Evolutionary conservation across 2,113 vertebrate species (phyloP).

Genomic region (Gymnocephalus cernua): DNA sequence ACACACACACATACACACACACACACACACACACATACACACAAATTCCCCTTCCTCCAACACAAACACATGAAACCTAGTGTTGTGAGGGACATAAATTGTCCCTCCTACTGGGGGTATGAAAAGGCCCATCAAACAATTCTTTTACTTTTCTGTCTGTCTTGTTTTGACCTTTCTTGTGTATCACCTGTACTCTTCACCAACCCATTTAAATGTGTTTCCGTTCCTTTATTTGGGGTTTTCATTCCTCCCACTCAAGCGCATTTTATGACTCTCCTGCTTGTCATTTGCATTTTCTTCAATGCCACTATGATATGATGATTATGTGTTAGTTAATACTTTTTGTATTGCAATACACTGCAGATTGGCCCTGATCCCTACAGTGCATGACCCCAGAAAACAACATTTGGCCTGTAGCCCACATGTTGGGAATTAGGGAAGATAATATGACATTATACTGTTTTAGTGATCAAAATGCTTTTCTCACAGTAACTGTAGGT

Average conservation of each 20-base stretch:
- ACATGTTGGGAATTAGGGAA: neutral
- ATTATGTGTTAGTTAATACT: no score
- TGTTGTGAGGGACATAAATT: no score
- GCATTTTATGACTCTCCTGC: neutral
- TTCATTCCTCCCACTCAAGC: neutral
- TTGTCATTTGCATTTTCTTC: neutral
- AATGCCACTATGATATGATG: neutral
- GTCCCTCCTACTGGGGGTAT: no score
- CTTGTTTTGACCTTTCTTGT: neutral
- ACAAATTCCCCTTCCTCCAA: no score
- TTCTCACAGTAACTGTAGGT: neutral
- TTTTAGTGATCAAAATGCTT: neutral
- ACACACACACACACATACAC: no score
- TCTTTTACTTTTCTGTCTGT: neutral
- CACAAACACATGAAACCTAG: no score
- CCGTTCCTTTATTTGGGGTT: neutral
- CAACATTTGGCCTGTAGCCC: neutral
- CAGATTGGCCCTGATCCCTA: no score
- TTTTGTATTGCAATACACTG: no score
- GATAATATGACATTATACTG: neutral
- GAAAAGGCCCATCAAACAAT: no score
- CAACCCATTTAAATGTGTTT: neutral
- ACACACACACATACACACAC: no score
- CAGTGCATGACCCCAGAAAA: neutral
- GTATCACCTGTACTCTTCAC: neutral